Percentiles rank a stretch among this genome's conserved stretches.
phyloP scores from a whole-genome alignment of 1,140 invertebrate genomes.

The Camponotus vicinus region DNA sequence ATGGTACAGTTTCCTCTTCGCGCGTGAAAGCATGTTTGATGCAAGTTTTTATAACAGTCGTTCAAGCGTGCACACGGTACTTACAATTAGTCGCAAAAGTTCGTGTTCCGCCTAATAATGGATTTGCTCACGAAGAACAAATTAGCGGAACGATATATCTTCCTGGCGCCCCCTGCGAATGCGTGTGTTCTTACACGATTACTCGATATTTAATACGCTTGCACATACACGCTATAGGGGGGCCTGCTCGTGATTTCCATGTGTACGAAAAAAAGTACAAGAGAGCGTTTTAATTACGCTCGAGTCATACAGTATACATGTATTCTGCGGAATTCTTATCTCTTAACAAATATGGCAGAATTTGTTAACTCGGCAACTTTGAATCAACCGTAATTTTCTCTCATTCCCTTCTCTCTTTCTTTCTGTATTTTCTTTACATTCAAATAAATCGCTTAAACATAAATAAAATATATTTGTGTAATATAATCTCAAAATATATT shows the following conservation, averaged over 20 bases:
- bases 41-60: slow-evolving; percentile 56
- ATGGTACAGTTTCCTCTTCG: slow-evolving; percentile 30
- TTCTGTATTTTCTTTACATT: neutral
- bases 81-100: slow-evolving; percentile 78
- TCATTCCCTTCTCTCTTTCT: neutral
- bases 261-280: slow-evolving; percentile 54
- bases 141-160: slow-evolving; percentile 84
- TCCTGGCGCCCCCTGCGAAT: slow-evolving; percentile 78
- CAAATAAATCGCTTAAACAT: neutral
- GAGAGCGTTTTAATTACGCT: slow-evolving; percentile 61
- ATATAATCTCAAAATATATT: slow-evolving; percentile 16
- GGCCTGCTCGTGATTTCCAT: slow-evolving; percentile 68
- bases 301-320: slow-evolving; percentile 13
- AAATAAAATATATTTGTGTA: neutral
- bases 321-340: slow-evolving; percentile 63
- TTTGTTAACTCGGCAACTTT: slow-evolving; percentile 26
- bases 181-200: slow-evolving; percentile 79
- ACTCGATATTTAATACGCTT: slow-evolving; percentile 82
- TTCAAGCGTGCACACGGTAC: slow-evolving; percentile 54
- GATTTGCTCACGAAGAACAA: slow-evolving; percentile 83
- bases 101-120: slow-evolving; percentile 83
- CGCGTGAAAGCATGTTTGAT: slow-evolving; percentile 26
- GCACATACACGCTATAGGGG: slow-evolving; percentile 70
- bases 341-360: slow-evolving; percentile 18
- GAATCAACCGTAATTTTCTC: slow-evolving; percentile 3